Conservation (phyloP, 2,888 invertebrate species). For the Drosophila melanosoma region DNA sequence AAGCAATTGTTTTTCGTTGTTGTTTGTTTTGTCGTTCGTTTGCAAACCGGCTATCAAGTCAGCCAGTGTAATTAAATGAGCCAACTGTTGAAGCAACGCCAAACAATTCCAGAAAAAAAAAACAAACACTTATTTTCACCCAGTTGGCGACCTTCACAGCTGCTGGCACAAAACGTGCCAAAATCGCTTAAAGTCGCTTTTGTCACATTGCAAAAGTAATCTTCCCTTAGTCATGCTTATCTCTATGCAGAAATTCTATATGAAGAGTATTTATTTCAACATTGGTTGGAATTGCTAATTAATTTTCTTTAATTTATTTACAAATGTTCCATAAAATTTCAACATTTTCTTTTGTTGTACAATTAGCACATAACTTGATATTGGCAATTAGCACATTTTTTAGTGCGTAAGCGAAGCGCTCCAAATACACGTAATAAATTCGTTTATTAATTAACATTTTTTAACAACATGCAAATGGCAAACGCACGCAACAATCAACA, state of each 20-base stretch:
- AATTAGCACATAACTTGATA: conserved; percentile 63
- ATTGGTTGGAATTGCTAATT: conserved; percentile 34
- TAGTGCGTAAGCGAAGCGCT: conserved; percentile 67
- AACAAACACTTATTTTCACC: conserved; percentile 24
- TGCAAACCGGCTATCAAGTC: conserved; percentile 37
- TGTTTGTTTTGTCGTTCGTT: conserved; percentile 44
- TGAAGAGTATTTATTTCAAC: conserved; percentile 36
- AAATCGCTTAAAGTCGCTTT: conserved; percentile 18
- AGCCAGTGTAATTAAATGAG: conserved; percentile 45
- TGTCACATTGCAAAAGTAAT: conserved; percentile 19
- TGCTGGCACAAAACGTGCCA: conserved; percentile 21
- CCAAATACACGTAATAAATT: conserved; percentile 53
- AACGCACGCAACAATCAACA: conserved; percentile 46
- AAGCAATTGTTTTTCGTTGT: conserved; percentile 43
- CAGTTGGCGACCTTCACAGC: conserved; percentile 39
- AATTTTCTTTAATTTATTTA: conserved; percentile 48
- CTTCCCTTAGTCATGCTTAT: background rate
- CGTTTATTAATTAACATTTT: conserved; percentile 27
- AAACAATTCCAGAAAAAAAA: conserved; percentile 1
- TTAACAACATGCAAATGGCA: conserved; percentile 55
- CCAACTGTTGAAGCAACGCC: conserved; percentile 47
- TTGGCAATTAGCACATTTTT: conserved; percentile 61
- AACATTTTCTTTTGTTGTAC: conserved; percentile 18
- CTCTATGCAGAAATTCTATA: no score
- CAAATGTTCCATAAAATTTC: conserved; percentile 38